phyloP scores from a whole-genome alignment of 2,113 vertebrate species.

The Regulus satrapa region DNA sequence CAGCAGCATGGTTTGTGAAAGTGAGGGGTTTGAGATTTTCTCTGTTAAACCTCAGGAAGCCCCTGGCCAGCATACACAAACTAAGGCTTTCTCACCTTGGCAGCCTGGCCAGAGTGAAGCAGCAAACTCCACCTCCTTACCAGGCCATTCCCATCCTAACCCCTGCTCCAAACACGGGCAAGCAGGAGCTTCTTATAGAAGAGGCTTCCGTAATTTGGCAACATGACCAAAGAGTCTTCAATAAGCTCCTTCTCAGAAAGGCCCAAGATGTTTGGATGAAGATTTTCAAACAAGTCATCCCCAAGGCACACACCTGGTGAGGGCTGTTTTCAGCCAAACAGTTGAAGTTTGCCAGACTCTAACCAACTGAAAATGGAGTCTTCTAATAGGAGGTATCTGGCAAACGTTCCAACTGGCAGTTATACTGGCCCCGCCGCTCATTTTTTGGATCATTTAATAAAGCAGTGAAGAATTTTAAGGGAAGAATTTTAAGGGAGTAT shows the following conservation, averaged over 20 bases:
- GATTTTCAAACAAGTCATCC: background rate
- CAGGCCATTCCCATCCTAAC: background rate
- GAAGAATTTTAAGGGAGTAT: background rate
- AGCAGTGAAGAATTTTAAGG: background rate
- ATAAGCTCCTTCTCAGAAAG: background rate
- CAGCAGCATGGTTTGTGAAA: background rate
- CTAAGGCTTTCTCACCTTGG: background rate
- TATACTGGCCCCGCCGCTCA: background rate
- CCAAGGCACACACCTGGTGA: constrained; percentile 19
- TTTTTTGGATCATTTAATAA: background rate
- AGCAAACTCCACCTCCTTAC: background rate
- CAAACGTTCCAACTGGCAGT: background rate
- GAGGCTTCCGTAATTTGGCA: background rate
- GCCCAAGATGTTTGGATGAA: background rate
- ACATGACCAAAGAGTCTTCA: fast-evolving
- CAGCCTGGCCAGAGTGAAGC: background rate
- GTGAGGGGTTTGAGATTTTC: background rate
- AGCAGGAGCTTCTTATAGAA: background rate
- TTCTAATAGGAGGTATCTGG: background rate
- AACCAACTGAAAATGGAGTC: background rate
- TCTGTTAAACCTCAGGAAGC: background rate
- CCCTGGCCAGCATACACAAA: background rate
- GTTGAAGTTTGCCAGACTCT: background rate
- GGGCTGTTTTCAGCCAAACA: background rate
- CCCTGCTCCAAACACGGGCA: background rate